Evolutionary conservation across 2,888 invertebrate species (phyloP), one percentile per base, ranked within the genome.

Genomic region (Cremastobaeus sp.): DNA sequence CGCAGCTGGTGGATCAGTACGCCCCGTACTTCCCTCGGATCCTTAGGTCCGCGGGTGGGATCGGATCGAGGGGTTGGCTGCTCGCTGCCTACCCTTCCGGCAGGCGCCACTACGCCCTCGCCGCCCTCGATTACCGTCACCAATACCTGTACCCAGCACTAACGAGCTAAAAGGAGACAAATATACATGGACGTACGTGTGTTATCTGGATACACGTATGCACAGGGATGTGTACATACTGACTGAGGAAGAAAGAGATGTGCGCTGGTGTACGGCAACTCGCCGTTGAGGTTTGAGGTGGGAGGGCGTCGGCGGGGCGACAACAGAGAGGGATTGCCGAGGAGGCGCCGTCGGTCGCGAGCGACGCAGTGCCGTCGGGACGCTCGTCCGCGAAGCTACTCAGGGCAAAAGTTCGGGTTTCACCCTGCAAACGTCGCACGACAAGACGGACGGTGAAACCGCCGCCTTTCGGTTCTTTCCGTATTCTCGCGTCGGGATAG

Each of bases 341-440:
- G 82, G 80, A 83, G 83, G 81, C 84, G 84, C 79, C 81, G 82
- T 78, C 79, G 79, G 79, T 83, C 86, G 83, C 83, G 83, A 84
- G 85, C 84, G 86, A 86, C 85, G 88, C 85, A 85, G 85, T 86
- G 85, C 85, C 83, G 84, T 85, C 85, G 86, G 84, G 82, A 85
- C 84, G 83, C 86, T 85, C 85, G 84, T 82, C 81, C 82, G 82
- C 77, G 83, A 78, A 76, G 79, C 81, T 82, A 71, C 74, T 64
- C 43, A 25, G 18, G 43, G 14, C 43, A 32, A 52, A 60, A 55
- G 54, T 28, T 70, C 62, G 60, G 45, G 25, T 65, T 32, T 60
- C 47, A 21, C 21, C 66, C 62, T 28, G 35, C 45, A 48, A 68
- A 47, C 60, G 47, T 48, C 48, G 47, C 28, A 65, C 57, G 45